These are phyloP conservation scores for Sebastes reedi DNA, from an alignment of 2,797 vertebrate genomes.

Conservation along the genomic window DNA sequence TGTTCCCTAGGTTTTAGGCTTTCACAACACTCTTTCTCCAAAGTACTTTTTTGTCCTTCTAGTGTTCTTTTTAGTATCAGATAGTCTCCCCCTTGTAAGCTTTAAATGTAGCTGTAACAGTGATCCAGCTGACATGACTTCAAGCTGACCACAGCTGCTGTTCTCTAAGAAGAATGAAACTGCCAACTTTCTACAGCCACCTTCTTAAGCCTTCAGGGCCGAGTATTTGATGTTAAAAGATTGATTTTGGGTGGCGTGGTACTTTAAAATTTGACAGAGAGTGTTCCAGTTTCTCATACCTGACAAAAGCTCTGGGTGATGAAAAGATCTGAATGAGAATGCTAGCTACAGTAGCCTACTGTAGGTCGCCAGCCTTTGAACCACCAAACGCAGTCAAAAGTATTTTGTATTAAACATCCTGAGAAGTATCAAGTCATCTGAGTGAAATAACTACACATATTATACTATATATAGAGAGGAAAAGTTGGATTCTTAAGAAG, in stretches of 20 bases:
- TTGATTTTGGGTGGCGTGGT: background rate
- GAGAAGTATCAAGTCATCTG: background rate
- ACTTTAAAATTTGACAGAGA: background rate
- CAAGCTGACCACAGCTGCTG: constrained; percentile 26
- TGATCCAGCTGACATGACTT: constrained; percentile 29
- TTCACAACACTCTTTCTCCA: background rate
- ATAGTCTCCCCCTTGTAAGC: background rate
- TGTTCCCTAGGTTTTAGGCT: background rate
- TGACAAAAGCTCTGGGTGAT: background rate
- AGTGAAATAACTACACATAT: background rate
- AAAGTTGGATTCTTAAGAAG: background rate
- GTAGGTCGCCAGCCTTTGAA: background rate
- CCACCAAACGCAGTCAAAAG: background rate
- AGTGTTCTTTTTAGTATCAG: background rate
- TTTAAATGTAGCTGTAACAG: constrained; percentile 22
- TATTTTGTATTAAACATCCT: background rate
- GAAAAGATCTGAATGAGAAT: background rate
- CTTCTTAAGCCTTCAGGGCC: constrained; percentile 8
- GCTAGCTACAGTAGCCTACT: background rate
- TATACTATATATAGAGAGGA: background rate
- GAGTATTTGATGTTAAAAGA: constrained; percentile 1
- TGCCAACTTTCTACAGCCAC: constrained; percentile 5
- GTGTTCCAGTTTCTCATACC: background rate
- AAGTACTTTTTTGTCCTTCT: background rate
- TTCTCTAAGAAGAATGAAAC: constrained; percentile 29